Evolutionary conservation across 2,797 vertebrate genomes (phyloP).

Genomic region (Acipenser transmontanus): DNA sequence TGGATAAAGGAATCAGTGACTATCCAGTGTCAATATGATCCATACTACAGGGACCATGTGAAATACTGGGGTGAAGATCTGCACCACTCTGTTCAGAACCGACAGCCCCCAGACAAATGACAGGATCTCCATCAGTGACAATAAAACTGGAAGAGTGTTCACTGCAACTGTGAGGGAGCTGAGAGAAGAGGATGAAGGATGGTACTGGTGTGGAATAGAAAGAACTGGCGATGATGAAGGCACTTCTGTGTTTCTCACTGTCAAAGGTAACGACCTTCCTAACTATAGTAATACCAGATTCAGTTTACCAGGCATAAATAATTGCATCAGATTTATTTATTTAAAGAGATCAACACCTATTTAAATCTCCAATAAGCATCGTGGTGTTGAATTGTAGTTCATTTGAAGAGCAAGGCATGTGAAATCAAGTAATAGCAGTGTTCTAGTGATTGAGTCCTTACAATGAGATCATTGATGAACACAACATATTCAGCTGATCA

Average conservation of each 20-base stretch:
- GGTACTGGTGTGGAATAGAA: slow-evolving; percentile 1
- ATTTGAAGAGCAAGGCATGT: no score
- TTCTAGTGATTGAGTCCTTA: no score
- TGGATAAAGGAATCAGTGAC: background rate
- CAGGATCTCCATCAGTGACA: slow-evolving; percentile 33
- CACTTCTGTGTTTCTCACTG: background rate
- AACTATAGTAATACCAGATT: no score
- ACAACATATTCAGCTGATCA: no score
- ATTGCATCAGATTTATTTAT: no score
- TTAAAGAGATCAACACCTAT: no score
- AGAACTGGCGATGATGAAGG: background rate
- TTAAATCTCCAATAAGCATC: no score
- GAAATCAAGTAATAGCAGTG: no score
- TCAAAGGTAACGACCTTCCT: no score
- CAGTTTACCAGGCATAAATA: no score
- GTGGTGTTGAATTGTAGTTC: no score
- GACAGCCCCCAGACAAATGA: background rate
- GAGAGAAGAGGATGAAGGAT: background rate
- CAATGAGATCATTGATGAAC: no score
- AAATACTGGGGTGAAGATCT: slow-evolving; percentile 1
- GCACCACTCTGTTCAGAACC: background rate
- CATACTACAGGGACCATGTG: background rate
- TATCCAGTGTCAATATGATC: background rate
- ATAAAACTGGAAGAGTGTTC: slow-evolving; percentile 12
- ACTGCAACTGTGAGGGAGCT: background rate